Evolutionary conservation across 2,888 invertebrate genomes (phyloP), one percentile per base, ranked within the genome.

Genomic region (Notodromas monacha): DNA sequence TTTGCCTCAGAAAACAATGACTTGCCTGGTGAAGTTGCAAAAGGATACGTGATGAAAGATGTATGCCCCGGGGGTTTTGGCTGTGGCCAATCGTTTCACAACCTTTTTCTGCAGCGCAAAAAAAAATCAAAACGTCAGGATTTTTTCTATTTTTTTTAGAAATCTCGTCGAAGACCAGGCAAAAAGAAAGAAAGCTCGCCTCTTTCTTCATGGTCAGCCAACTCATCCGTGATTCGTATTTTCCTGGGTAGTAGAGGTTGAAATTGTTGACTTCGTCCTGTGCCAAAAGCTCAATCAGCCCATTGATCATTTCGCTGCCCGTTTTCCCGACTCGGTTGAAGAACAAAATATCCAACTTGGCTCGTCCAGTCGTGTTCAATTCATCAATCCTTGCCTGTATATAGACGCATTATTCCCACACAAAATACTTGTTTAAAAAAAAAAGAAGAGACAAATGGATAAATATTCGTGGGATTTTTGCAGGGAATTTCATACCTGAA

Each of bases 11-110:
- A n/a, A 8, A 21, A 8, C 21, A n/a, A n/a, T 21, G 6, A 6
- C 21, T 21, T 21, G n/a, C 21, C 21, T 21, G 21, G 21, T 21
- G 21, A 21, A 21, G n/a, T 21, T 21, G 21, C 21, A 21, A n/a
- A 21, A 21, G 8, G 21, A 21, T 6, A 21, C 21, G 21, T 21
- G 21, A n/a, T 21, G 21, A 6, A n/a, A 8, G 21, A 21, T 21
- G 21, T 21, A 21, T 6, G 21, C 21, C 21, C 8, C 6, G 8
- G 21, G 21, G 8, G n/a, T 8, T 6, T 6, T 6, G 8, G 21
- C n/a, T n/a, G 6, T 21, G 8, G n/a, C 6, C n/a, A 21, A 8
- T n/a, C 21, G 21, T 6, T 21, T 21, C 8, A 21, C n/a, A n/a
- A 21, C n/a, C 8, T n/a, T n/a, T n/a, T n/a, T n/a, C 21, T 21